Evolutionary conservation across 2,888 invertebrate genomes (phyloP), one percentile per base, ranked within the genome.

Genomic region (Diarsia dahlii): DNA sequence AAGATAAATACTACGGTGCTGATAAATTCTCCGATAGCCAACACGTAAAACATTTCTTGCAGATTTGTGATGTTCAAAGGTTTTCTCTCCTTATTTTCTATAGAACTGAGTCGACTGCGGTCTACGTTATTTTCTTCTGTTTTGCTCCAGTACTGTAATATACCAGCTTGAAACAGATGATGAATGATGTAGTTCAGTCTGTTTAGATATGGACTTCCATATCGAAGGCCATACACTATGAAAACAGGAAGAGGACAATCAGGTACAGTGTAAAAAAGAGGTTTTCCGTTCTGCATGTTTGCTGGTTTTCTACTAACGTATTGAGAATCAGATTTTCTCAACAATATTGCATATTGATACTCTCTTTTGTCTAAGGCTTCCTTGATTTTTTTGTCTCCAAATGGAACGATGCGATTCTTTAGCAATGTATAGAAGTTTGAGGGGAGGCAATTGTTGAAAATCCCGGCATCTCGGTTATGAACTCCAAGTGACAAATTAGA

Each of bases 171-270:
- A 71, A 95, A 94, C 0, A 97, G 88, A 73, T 94, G 93, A 28
- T 94, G 91, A 3, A 97, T 88, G 0, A 97, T 91, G 20, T 91
- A 91, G 80, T 97, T 94, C 8, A 97, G 68, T 71, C 93, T 94
- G 13, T 93, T 94, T 67, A 97, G 89, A 87, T 97, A 97, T 0
- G 97, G 97, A 50, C 97, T 97, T 2, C 97, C 97, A 81, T 97
- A 97, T n/a, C 96, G 95, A 15, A 97, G 91, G 1, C 97, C 97
- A 78, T 97, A 97, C 0, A 97, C 97, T 0, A 97, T 95, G 28
- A 95, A 95, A 88, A 97, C 97, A 0, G 97, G 97, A 0, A 97
- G 94, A 20, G 97, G 97, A 84, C 97, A 97, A 48, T 96, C 95
- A 13, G 87, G 83, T 88, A 97, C 95, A 0, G 95, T 91, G 84